phyloP scores from a whole-genome alignment of 2,113 vertebrate genomes.

The Bagarius yarrelli region DNA sequence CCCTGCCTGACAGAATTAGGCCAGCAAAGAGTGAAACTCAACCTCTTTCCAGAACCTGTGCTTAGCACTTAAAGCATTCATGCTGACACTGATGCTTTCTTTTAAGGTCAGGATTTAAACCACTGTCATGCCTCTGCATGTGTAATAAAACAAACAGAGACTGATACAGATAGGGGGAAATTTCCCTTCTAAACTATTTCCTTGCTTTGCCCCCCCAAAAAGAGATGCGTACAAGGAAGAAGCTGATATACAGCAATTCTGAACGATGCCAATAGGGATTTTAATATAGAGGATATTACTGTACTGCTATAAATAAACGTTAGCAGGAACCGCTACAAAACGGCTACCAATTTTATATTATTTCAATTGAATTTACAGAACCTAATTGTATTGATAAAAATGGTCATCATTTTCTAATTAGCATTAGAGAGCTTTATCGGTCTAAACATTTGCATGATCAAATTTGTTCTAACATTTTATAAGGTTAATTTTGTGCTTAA shows the following conservation, averaged over 20 bases:
- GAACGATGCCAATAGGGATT: constrained; percentile 17
- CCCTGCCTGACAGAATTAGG: constrained; percentile 45
- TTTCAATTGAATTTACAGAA: neutral
- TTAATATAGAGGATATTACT: neutral
- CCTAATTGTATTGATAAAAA: too few species aligned
- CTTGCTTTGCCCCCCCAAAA: constrained; percentile 20
- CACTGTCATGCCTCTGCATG: neutral
- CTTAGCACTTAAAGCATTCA: constrained; percentile 18
- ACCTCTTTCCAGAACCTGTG: constrained; percentile 28
- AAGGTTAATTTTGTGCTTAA: neutral
- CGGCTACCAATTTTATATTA: neutral
- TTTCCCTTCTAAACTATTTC: neutral
- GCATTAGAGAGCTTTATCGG: too few species aligned
- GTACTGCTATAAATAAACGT: neutral
- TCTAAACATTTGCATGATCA: neutral
- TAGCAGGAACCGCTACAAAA: neutral
- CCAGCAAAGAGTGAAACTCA: constrained; percentile 45
- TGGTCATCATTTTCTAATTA: too few species aligned
- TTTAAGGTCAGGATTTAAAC: neutral
- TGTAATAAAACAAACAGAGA: neutral
- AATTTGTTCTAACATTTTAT: neutral
- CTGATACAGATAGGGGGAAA: neutral
- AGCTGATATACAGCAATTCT: constrained; percentile 21
- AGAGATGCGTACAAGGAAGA: neutral
- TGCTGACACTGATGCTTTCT: constrained; percentile 6